phyloP scores from a whole-genome alignment of 2,888 invertebrate species.

The Leptinotarsa rubiginosa region DNA sequence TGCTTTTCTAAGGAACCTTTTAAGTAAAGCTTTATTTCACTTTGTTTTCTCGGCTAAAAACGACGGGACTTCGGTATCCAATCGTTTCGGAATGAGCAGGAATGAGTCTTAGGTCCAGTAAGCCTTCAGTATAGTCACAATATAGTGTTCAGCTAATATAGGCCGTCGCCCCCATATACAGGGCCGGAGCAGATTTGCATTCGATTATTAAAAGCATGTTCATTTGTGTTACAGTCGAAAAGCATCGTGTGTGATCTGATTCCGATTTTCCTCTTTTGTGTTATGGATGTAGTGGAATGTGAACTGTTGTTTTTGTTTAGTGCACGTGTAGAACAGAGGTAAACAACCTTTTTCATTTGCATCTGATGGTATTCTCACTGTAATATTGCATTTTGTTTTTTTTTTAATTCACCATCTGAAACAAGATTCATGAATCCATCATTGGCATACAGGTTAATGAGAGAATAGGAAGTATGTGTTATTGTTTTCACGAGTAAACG shows the following conservation, averaged over 20 bases:
- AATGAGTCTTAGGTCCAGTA: conserved; percentile 38
- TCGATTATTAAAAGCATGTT: conserved; percentile 18
- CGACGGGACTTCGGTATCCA: conserved; percentile 44
- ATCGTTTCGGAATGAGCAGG: conserved; percentile 38
- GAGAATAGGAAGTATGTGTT: neutral
- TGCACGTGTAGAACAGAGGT: conserved; percentile 52
- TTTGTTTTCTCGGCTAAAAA: conserved; percentile 36
- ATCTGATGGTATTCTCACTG: conserved; percentile 14
- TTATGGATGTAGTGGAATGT: conserved; percentile 35
- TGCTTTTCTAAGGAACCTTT: conserved; percentile 39
- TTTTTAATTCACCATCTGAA: neutral
- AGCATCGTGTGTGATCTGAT: conserved; percentile 28
- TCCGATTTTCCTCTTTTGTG: conserved; percentile 31
- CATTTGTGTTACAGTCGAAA: conserved; percentile 20
- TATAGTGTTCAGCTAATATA: conserved; percentile 33
- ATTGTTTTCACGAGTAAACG: too few relatives aligned
- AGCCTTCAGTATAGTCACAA: conserved; percentile 37
- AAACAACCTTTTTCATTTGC: conserved; percentile 49
- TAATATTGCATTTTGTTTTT: conserved; percentile 4
- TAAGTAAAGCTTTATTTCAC: conserved; percentile 39
- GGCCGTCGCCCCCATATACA: conserved; percentile 44
- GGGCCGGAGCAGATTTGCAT: conserved; percentile 34
- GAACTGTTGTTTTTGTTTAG: conserved; percentile 43
- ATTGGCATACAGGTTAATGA: neutral
- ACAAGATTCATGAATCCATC: neutral